Conservation (phyloP, 2,888 invertebrate genomes). For the Hirtodrosophila duncani region DNA sequence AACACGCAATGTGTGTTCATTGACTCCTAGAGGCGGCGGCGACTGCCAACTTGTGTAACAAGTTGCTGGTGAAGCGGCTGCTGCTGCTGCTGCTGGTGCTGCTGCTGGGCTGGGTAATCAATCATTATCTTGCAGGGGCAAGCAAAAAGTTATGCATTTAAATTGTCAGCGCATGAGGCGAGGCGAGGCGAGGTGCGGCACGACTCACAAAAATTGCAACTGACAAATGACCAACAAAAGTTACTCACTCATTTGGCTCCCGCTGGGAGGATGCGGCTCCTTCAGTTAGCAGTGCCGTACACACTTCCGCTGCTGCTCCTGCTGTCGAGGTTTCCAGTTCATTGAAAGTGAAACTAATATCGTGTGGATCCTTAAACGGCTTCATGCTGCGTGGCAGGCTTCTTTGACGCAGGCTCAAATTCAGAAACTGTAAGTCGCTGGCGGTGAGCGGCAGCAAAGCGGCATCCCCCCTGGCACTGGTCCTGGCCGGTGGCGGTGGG, state of each 20-base stretch:
- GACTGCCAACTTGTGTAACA: slow-evolving; percentile 26
- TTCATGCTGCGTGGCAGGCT: slow-evolving; percentile 76
- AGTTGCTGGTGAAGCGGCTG: slow-evolving; percentile 43
- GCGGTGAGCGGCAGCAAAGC: slow-evolving; percentile 72
- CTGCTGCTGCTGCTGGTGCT: slow-evolving; percentile 32
- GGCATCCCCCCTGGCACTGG: slow-evolving; percentile 16
- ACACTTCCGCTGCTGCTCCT: slow-evolving; percentile 4
- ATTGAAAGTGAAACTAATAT: slow-evolving; percentile 78
- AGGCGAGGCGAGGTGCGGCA: too few species aligned
- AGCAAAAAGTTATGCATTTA: slow-evolving; percentile 64
- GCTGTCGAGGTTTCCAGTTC: slow-evolving; percentile 58
- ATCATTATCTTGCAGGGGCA: slow-evolving; percentile 56
- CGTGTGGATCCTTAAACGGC: slow-evolving; percentile 73
- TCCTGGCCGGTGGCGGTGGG: background rate
- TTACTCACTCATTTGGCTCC: slow-evolving; percentile 70
- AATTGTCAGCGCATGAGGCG: slow-evolving; percentile 61
- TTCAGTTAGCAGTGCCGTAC: background rate
- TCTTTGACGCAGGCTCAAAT: slow-evolving; percentile 75
- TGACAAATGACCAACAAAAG: slow-evolving; percentile 70
- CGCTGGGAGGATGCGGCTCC: slow-evolving; percentile 57
- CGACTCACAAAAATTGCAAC: slow-evolving; percentile 57
- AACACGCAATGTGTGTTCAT: slow-evolving; percentile 71
- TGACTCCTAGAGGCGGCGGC: slow-evolving; percentile 50
- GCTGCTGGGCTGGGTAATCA: slow-evolving; percentile 55
- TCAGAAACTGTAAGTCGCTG: slow-evolving; percentile 77